Conservation (phyloP, 2,888 invertebrate genomes). For the Sinodicranocentrus sp. region DNA sequence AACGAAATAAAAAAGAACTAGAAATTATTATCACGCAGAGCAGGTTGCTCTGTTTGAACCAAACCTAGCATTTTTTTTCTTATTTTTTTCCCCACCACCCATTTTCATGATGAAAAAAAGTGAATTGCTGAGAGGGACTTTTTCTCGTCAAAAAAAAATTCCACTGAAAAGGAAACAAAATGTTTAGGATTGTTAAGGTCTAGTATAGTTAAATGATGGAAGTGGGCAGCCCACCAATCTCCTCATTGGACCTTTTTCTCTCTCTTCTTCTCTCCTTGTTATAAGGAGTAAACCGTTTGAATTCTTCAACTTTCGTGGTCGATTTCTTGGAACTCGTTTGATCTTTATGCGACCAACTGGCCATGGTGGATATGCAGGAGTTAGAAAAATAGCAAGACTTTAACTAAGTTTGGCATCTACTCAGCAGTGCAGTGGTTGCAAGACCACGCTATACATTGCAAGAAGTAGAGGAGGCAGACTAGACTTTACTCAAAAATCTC, state of each 20-base stretch:
- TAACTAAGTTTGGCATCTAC: slow-evolving; percentile 50
- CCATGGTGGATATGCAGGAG: slow-evolving; percentile 29
- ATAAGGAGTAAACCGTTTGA: slow-evolving; percentile 15
- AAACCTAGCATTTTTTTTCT: too few relatives aligned
- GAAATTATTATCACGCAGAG: too few relatives aligned
- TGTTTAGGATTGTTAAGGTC: too few relatives aligned
- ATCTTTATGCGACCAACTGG: slow-evolving; percentile 58
- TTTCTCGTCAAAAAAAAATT: too few relatives aligned
- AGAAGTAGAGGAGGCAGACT: background rate
- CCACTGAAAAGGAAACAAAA: too few relatives aligned
- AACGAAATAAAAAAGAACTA: too few relatives aligned
- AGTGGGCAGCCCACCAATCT: slow-evolving; percentile 6
- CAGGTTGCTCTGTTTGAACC: too few relatives aligned
- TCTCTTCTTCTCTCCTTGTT: background rate
- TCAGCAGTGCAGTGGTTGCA: slow-evolving; percentile 18
- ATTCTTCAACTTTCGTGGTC: slow-evolving; percentile 42
- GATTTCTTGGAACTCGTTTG: slow-evolving; percentile 62
- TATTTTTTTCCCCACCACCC: too few relatives aligned
- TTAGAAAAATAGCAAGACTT: slow-evolving; percentile 9
- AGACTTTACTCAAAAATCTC: background rate
- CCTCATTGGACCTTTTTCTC: slow-evolving; percentile 7
- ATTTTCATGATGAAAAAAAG: too few relatives aligned
- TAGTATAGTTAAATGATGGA: slow-evolving; percentile 18
- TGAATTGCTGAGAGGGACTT: too few relatives aligned
- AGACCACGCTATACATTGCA: slow-evolving; percentile 18